Conservation (phyloP, 2,113 vertebrate species). For the Seriola quinqueradiata region DNA sequence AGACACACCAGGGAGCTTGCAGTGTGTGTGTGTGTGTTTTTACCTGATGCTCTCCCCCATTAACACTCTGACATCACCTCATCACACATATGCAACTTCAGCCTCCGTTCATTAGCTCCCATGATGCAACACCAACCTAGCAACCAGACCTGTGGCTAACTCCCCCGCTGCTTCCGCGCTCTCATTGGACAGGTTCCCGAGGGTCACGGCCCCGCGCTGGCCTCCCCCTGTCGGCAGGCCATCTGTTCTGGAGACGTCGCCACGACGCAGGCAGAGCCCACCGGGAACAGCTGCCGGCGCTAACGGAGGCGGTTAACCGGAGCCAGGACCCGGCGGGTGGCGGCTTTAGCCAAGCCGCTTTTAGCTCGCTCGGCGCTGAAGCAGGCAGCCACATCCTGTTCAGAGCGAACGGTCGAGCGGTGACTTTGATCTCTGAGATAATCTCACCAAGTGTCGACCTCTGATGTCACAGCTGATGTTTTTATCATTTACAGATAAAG, state of each 20-base stretch:
- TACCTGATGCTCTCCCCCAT: constrained; percentile 50
- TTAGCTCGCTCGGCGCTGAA: constrained; percentile 45
- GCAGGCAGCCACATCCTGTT: constrained; percentile 32
- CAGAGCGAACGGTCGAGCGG: neutral
- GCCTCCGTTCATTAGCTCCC: constrained; percentile 53
- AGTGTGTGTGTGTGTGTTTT: constrained; percentile 35
- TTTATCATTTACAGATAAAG: neutral
- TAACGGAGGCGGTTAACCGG: constrained; percentile 49
- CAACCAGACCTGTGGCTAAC: constrained; percentile 75
- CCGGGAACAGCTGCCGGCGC: constrained; percentile 70
- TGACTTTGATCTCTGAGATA: constrained; percentile 44
- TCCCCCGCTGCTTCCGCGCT: constrained; percentile 56
- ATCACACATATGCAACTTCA: constrained; percentile 13
- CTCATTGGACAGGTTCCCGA: constrained; percentile 69
- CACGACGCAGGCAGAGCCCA: constrained; percentile 34
- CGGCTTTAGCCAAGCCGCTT: constrained; percentile 49
- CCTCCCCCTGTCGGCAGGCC: constrained; percentile 36
- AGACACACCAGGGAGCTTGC: constrained; percentile 54
- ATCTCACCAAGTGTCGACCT: constrained; percentile 29
- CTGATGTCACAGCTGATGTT: neutral
- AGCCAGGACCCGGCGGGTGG: constrained; percentile 60
- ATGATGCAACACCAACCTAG: constrained; percentile 71
- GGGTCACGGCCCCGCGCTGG: constrained; percentile 48
- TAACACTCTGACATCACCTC: constrained; percentile 67
- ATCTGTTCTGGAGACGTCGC: constrained; percentile 69